These are phyloP conservation scores for Pammene aurita DNA, from an alignment of 2,888 invertebrate genomes.

Conservation along the genomic window DNA sequence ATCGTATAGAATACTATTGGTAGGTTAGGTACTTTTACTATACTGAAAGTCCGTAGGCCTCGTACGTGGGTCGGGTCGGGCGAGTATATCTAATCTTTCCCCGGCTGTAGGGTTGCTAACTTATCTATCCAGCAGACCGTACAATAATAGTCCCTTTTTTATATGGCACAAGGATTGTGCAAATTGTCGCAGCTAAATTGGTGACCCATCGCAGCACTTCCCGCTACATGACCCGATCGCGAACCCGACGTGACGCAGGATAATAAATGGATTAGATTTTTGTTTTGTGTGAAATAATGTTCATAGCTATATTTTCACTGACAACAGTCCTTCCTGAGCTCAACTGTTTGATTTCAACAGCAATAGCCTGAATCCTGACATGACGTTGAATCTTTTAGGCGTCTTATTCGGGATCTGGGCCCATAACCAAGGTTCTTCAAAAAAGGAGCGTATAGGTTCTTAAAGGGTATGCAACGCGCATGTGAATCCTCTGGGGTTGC, in stretches of 20 bases:
- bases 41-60: background rate
- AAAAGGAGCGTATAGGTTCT: no score
- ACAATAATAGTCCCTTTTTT: constrained; percentile 4
- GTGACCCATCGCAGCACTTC: background rate
- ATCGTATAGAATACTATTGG: background rate
- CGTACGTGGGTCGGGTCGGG: constrained; percentile 7
- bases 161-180: background rate
- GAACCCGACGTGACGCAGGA: constrained; percentile 12
- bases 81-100: background rate
- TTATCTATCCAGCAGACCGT: background rate
- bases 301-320: background rate
- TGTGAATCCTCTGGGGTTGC: no score
- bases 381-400: no score
- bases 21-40: background rate
- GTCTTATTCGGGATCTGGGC: no score
- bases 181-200: background rate
- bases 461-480: no score
- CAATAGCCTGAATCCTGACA: no score
- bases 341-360: background rate
- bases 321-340: background rate
- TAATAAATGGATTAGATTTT: constrained; percentile 29
- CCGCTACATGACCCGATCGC: constrained; percentile 29
- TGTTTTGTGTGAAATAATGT: constrained; percentile 5
- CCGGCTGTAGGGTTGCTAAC: background rate
- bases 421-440: no score